These are phyloP conservation scores for Agrotis clavis DNA, from an alignment of 2,888 invertebrate species.

Conservation along the genomic window DNA sequence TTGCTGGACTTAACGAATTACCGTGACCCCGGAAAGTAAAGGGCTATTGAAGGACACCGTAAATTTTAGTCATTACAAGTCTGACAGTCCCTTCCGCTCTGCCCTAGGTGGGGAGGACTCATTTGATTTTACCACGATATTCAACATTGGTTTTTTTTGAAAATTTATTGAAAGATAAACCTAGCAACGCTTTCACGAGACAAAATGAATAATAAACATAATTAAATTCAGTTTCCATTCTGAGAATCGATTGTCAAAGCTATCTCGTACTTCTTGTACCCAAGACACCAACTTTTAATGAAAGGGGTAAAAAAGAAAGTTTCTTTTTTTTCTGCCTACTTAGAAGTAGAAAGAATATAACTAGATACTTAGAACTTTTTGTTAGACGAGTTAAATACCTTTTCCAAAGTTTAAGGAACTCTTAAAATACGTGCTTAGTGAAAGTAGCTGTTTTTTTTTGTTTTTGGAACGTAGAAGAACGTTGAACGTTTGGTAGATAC, in stretches of 20 bases:
- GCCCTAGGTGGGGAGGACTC: no score
- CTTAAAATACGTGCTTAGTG: neutral
- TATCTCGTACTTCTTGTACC: neutral
- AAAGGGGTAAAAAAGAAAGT: slow-evolving; percentile 9
- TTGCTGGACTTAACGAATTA: no score
- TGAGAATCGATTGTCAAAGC: neutral
- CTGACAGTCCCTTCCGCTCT: no score
- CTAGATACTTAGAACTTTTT: slow-evolving; percentile 8
- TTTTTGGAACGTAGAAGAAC: no score
- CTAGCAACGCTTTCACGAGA: no score
- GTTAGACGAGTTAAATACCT: slow-evolving; percentile 9
- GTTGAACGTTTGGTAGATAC: no score
- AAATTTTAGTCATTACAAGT: no score
- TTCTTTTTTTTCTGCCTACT: neutral
- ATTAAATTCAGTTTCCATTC: neutral
- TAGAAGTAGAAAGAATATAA: slow-evolving; percentile 10
- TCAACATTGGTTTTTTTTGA: no score
- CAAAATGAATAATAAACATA: neutral
- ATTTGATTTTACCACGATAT: no score
- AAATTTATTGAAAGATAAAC: no score
- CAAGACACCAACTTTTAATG: slow-evolving; percentile 15
- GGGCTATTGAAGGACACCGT: no score
- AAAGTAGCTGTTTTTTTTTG: neutral
- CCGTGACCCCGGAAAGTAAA: no score
- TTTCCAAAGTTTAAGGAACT: neutral